phyloP scores from a whole-genome alignment of 2,113 vertebrate genomes.

The Sylvietta virens region DNA sequence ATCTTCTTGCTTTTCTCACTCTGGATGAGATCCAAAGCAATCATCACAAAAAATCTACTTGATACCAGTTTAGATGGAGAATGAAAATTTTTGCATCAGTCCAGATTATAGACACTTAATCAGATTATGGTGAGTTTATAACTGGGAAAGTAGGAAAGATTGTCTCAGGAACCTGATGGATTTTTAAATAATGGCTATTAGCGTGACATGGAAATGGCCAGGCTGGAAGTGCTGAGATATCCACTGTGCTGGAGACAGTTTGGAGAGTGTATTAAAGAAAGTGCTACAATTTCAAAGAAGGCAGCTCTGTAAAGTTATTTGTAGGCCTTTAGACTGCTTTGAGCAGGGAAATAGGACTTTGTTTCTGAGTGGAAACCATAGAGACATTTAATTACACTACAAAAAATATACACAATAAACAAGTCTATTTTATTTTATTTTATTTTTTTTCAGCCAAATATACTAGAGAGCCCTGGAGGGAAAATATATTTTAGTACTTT shows the following conservation, averaged over 20 bases:
- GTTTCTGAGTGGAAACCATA: conserved; percentile 10
- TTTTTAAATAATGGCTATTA: neutral
- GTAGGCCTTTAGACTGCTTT: neutral
- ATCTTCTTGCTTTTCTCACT: neutral
- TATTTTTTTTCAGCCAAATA: conserved; percentile 47
- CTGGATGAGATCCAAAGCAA: neutral
- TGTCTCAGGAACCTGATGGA: neutral
- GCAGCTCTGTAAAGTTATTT: neutral
- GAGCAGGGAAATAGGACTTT: neutral
- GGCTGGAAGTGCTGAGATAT: neutral
- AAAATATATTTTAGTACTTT: conserved; percentile 62
- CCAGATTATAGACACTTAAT: neutral
- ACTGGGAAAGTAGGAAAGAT: neutral
- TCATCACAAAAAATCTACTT: neutral
- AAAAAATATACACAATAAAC: conserved; percentile 60
- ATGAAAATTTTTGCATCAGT: neutral
- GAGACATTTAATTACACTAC: conserved; percentile 63
- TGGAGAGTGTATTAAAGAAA: neutral
- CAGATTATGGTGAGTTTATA: neutral
- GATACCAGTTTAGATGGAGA: neutral
- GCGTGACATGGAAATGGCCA: neutral
- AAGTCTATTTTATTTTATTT: conserved; percentile 60
- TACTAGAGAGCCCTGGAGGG: conserved; percentile 30
- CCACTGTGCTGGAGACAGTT: neutral
- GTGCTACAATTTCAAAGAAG: neutral